phyloP scores from a whole-genome alignment of 2,113 vertebrate genomes.

The Siniperca chuatsi region DNA sequence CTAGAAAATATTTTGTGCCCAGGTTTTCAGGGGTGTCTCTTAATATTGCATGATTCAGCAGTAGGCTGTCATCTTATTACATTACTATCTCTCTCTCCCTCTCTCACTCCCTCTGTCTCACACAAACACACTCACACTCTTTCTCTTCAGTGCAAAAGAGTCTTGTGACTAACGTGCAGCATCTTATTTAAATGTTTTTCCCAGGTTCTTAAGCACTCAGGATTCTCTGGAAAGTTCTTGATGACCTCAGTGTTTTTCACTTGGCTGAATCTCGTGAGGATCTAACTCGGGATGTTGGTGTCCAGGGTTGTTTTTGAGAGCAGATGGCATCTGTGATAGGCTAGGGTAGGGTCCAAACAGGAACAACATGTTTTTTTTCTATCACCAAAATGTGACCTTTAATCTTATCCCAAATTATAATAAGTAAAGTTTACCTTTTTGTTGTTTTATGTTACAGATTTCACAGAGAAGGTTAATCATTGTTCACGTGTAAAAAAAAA shows the following conservation, averaged over 20 bases:
- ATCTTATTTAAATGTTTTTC: slow-evolving; percentile 89
- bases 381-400: slow-evolving; percentile 21
- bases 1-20: neutral
- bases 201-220: slow-evolving; percentile 77
- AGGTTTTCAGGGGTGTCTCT: slow-evolving; percentile 57
- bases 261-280: slow-evolving; percentile 80
- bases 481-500: neutral
- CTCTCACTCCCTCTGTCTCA: neutral
- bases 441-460: neutral
- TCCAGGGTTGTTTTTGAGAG: slow-evolving; percentile 72
- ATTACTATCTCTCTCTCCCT: slow-evolving; percentile 53
- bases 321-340: slow-evolving; percentile 53
- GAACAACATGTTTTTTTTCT: slow-evolving; percentile 50
- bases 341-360: slow-evolving; percentile 16
- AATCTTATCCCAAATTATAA: neutral
- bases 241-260: slow-evolving; percentile 84
- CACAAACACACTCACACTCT: slow-evolving; percentile 61
- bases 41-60: slow-evolving; percentile 79
- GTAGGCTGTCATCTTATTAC: slow-evolving; percentile 79
- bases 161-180: slow-evolving; percentile 89
- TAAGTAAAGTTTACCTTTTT: neutral
- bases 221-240: slow-evolving; percentile 75
- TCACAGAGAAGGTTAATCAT: neutral
- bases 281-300: slow-evolving; percentile 74
- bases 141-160: slow-evolving; percentile 73